Percentiles rank a stretch among this genome's conserved stretches.
These are phyloP conservation scores for Conger conger DNA, from an alignment of 2,113 vertebrate species.

Conservation along the genomic window DNA sequence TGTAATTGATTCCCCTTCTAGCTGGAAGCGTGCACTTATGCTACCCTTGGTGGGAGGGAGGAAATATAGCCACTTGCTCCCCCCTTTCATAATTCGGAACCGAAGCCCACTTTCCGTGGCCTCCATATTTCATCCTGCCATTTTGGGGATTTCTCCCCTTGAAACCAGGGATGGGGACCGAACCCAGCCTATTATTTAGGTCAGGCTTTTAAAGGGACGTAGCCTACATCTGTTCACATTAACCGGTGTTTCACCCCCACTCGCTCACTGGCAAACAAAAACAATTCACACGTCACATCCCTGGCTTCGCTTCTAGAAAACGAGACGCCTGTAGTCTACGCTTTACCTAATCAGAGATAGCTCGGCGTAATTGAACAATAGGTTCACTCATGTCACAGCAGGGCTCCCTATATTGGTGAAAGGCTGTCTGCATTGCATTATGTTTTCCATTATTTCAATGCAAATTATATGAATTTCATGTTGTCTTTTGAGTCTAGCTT, in stretches of 20 bases:
- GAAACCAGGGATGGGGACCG: no score
- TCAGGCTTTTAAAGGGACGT: not conserved
- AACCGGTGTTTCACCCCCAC: not conserved
- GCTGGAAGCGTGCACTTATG: no score
- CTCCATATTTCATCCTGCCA: no score
- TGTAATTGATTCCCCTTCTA: no score
- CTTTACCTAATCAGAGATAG: constrained; percentile 40
- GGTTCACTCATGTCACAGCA: not conserved
- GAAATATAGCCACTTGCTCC: no score
- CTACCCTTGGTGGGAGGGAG: no score
- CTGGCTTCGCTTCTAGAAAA: not conserved
- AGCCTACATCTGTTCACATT: not conserved
- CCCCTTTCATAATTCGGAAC: no score
- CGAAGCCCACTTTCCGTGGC: no score
- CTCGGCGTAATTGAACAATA: constrained; percentile 21
- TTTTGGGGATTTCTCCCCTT: no score
- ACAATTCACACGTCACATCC: not conserved
- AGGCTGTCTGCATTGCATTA: constrained; percentile 41
- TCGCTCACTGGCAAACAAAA: not conserved
- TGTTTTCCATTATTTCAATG: constrained; percentile 20
- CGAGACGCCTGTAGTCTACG: not conserved
- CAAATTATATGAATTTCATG: constrained; percentile 17
- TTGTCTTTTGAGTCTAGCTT: not conserved
- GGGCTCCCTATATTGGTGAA: constrained; percentile 20
- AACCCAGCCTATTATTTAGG: not conserved